A percentile compares a stretch with the other conserved stretches of the same genome.
These are phyloP conservation scores for Amiota minor DNA, from an alignment of 2,888 invertebrate species.

Conservation along the genomic window DNA sequence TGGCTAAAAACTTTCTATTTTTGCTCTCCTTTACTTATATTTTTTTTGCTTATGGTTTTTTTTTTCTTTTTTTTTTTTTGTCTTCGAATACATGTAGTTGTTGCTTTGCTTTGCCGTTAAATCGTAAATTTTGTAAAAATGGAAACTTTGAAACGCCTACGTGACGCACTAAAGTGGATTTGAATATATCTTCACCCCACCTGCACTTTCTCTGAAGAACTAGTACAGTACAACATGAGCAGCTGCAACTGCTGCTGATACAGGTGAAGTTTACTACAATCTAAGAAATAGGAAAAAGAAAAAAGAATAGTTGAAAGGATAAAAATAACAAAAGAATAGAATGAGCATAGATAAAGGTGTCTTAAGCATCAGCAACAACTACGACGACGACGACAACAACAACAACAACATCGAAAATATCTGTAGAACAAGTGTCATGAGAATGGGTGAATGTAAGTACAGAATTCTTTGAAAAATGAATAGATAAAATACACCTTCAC, in stretches of 20 bases:
- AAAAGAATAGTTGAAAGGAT: slow-evolving; percentile 27
- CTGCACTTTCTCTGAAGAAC: neutral
- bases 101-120: slow-evolving; percentile 64
- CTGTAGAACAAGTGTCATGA: too few species aligned
- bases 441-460: neutral
- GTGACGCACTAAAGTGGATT: slow-evolving; percentile 68
- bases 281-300: slow-evolving; percentile 1
- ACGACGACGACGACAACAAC: too few species aligned
- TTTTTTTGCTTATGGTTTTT: slow-evolving; percentile 1
- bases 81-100: slow-evolving; percentile 37
- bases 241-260: neutral
- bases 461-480: neutral
- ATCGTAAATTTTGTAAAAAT: slow-evolving; percentile 66
- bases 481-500: too few species aligned
- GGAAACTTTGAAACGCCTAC: slow-evolving; percentile 69
- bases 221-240: neutral
- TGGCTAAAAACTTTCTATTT: slow-evolving; percentile 45
- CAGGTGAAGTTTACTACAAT: slow-evolving; percentile 31
- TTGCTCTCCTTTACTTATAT: slow-evolving; percentile 1
- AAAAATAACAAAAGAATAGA: slow-evolving; percentile 26
- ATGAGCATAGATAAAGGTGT: too few species aligned
- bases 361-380: too few species aligned
- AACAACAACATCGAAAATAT: too few species aligned
- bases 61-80: slow-evolving; percentile 19
- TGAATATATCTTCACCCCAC: slow-evolving; percentile 34